These are phyloP conservation scores for Pediacus dermestoides DNA, from an alignment of 2,888 invertebrate genomes.

Conservation along the genomic window DNA sequence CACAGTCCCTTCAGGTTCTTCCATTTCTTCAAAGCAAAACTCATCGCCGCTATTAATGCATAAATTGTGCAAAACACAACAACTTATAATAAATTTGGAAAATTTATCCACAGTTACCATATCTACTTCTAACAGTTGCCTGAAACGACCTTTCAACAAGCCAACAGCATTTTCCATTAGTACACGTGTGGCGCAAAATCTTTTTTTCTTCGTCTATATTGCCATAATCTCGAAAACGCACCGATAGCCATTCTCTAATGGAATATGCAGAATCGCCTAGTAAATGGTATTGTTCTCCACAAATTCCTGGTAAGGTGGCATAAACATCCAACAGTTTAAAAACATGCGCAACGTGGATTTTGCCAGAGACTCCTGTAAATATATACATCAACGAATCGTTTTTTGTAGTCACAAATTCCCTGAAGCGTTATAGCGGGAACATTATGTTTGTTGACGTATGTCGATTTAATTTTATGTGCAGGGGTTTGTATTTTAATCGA, in stretches of 20 bases:
- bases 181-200: conserved; percentile 26
- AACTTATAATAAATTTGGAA: conserved; percentile 28
- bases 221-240: conserved; percentile 4
- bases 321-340: not conserved
- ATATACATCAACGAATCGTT: conserved; percentile 7
- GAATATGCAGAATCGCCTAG: conserved; percentile 4
- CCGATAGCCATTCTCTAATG: conserved; percentile 1
- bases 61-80: conserved; percentile 32
- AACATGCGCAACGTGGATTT: conserved; percentile 3
- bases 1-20: too few species aligned
- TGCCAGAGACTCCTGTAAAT: conserved; percentile 1
- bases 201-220: conserved; percentile 20
- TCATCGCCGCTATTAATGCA: conserved; percentile 27
- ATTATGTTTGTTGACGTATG: too few species aligned
- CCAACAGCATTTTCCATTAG: conserved; percentile 36
- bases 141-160: conserved; percentile 28
- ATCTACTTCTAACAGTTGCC: conserved; percentile 18
- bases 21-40: too few species aligned
- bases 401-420: conserved; percentile 1
- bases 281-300: not conserved
- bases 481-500: too few species aligned
- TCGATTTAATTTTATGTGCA: too few species aligned
- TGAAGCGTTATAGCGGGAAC: too few species aligned
- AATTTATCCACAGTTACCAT: conserved; percentile 18
- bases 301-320: not conserved